phyloP scores from a whole-genome alignment of 2,113 vertebrate genomes.

The Cacatua alba region DNA sequence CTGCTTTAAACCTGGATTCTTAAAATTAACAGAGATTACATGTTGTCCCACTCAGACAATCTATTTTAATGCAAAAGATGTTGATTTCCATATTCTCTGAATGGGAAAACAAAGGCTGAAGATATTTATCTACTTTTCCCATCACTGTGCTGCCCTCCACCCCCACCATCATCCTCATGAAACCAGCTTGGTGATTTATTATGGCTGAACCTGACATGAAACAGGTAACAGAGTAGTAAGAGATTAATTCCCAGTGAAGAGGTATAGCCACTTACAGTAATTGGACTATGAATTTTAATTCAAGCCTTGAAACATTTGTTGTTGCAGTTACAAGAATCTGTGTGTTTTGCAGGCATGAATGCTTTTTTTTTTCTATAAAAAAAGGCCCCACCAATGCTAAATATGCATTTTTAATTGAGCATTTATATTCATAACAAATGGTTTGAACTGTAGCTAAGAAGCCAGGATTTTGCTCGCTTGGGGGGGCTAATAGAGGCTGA shows the following conservation, averaged over 20 bases:
- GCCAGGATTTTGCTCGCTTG: background rate
- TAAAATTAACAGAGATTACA: background rate
- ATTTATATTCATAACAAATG: background rate
- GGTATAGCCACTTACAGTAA: background rate
- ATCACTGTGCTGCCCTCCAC: background rate
- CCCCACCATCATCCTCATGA: background rate
- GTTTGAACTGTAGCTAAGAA: background rate
- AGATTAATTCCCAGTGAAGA: background rate
- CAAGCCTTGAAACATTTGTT: background rate
- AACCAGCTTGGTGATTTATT: background rate
- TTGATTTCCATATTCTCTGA: background rate
- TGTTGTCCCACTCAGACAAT: background rate
- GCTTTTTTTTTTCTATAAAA: background rate
- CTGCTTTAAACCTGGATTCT: background rate
- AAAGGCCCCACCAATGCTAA: background rate
- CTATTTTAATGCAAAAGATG: background rate
- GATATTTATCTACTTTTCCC: background rate
- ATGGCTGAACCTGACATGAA: background rate
- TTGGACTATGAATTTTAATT: background rate
- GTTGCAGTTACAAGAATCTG: background rate
- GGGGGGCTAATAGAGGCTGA: background rate
- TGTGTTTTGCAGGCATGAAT: background rate
- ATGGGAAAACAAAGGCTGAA: background rate
- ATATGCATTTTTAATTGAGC: background rate
- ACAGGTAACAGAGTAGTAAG: background rate